These are phyloP conservation scores for Syrphus vitripennis DNA, from an alignment of 2,888 invertebrate genomes.

Conservation along the genomic window DNA sequence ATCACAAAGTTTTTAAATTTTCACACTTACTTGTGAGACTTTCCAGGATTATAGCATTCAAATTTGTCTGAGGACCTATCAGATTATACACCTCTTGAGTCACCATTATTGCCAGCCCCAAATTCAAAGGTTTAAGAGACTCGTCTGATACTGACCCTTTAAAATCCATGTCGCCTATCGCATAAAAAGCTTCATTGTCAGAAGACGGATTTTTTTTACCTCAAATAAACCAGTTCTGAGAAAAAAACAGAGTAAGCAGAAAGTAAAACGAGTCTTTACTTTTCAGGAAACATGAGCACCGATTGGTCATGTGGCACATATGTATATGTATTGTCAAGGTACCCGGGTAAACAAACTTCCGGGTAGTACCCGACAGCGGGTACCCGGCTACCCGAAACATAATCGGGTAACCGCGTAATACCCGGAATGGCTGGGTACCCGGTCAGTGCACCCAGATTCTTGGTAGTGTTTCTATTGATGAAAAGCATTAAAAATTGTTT, in stretches of 20 bases:
- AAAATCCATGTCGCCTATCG: not conserved
- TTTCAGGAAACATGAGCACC: not conserved
- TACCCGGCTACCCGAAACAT: no score
- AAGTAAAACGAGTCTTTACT: not conserved
- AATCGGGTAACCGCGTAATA: no score
- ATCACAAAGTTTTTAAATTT: not conserved
- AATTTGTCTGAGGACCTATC: not conserved
- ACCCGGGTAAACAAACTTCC: no score
- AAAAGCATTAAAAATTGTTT: no score
- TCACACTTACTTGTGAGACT: not conserved
- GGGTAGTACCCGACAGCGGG: no score
- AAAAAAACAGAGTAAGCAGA: not conserved
- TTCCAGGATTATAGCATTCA: no score
- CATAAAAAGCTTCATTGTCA: conserved; percentile 3
- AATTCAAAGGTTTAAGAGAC: not conserved
- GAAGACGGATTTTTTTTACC: not conserved
- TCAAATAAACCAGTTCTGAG: not conserved
- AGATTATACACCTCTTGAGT: not conserved
- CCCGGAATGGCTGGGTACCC: no score
- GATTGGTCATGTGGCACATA: conserved; percentile 19
- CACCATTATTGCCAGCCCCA: not conserved
- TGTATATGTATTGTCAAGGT: not conserved
- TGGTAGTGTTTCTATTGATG: no score
- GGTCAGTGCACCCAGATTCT: no score
- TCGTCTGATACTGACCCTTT: conserved; percentile 26